Conservation (phyloP, 2,888 invertebrate genomes). For the Callosobruchus maculatus region DNA sequence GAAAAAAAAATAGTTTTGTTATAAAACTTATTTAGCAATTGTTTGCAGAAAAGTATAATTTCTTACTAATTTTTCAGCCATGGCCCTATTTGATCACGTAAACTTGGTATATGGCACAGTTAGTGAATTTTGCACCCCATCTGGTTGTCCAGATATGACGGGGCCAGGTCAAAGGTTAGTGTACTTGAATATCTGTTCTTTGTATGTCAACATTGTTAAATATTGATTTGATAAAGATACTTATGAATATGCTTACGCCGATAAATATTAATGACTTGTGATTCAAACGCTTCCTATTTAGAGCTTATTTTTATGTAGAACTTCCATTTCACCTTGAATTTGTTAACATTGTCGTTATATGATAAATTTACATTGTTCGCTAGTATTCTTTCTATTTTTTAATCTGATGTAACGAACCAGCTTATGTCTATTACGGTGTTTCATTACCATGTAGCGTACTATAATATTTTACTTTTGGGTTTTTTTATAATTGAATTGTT, state of each 20-base stretch:
- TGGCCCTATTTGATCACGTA: conserved; percentile 98
- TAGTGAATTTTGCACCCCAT: conserved; percentile 97
- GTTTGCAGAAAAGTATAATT: no score
- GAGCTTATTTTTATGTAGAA: neutral
- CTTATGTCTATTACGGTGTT: neutral
- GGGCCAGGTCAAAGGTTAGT: conserved; percentile 88
- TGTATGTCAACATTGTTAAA: neutral
- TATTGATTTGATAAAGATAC: neutral
- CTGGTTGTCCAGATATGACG: conserved; percentile 94
- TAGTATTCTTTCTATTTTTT: neutral
- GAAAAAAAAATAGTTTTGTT: no score
- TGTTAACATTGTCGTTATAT: neutral
- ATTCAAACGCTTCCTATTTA: neutral
- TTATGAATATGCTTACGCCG: neutral
- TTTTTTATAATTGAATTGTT: no score
- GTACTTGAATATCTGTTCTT: neutral
- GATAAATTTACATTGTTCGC: neutral
- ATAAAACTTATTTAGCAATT: neutral
- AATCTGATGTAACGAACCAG: neutral
- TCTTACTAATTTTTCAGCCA: conserved; percentile 67
- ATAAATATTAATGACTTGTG: neutral
- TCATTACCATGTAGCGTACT: neutral
- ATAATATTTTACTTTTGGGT: no score
- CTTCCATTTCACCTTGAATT: neutral
- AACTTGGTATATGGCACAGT: conserved; percentile 98